Evolutionary conservation across 2,113 vertebrate genomes (phyloP), one percentile per base, ranked within the genome.

Genomic region (Xiphorhynchus elegans): DNA sequence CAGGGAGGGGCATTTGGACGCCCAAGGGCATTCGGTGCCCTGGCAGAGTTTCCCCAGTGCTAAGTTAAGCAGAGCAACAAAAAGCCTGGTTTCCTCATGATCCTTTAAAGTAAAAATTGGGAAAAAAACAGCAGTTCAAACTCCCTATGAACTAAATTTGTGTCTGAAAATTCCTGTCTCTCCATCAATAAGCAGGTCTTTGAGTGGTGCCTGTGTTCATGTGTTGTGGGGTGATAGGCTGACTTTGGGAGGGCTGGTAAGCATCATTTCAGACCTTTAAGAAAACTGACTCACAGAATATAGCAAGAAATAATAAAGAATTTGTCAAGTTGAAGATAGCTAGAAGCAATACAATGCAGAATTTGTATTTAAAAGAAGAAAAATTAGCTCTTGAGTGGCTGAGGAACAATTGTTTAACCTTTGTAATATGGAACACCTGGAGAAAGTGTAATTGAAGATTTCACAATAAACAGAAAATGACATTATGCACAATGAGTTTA

Each of bases 381-480:
- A 85, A 96, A 96, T 88, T 29, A 93, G 8, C 26, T 62, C 70
- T 64, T 72, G 28, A 15, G 67, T 83, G 46, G 62, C 49, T 88
- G 40, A 83, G 29, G 50, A 90, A 18, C 7, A 73, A 62, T 42
- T 62, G 55, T 83, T 93, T 90, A 95, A 68, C 23, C 37, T 83
- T 50, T 83, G 9, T 88, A 85, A 88, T 88, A 53, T 23, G 29
- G 70, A 96, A 92, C 75, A 94, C 88, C 75, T 97, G 92, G 63
- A 90, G n/a, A 87, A 91, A 95, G 7, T 46, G 64, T 74, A 95
- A 81, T 20, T 84, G 44, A 87, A 94, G 37, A 66, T 87, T 73
- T 88, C 37, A 88, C 20, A 93, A 83, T 90, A 96, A 96, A 90
- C 72, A 93, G 58, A 96, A 93, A 93, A 92, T 62, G 1, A 53